A percentile compares a stretch with the other conserved stretches of the same genome.
Evolutionary conservation across 1,140 invertebrate species (phyloP).

Genomic region (Pissodes strobi): DNA sequence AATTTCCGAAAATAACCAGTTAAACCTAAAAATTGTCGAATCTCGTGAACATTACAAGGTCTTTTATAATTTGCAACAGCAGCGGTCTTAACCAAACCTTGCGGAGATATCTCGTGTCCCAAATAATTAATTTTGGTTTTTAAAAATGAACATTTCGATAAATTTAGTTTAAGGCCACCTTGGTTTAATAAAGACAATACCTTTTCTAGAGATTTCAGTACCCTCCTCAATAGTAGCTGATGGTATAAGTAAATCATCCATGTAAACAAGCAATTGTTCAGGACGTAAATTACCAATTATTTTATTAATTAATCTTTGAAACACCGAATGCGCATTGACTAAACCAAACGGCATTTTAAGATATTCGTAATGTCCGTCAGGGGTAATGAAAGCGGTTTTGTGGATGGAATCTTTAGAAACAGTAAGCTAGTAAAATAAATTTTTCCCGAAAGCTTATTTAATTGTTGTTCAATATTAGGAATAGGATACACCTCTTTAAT

Average conservation of each 20-base stretch:
- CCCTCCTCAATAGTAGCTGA: slow-evolving; percentile 34
- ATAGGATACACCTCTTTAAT: slow-evolving; percentile 47
- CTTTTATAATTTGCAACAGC: too few species aligned
- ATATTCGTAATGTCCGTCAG: slow-evolving; percentile 56
- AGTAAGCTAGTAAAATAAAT: slow-evolving; percentile 31
- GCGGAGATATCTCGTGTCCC: too few species aligned
- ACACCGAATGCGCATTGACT: slow-evolving; percentile 53
- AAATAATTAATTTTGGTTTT: too few species aligned
- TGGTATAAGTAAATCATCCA: slow-evolving; percentile 45
- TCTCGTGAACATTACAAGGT: too few species aligned
- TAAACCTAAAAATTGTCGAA: too few species aligned
- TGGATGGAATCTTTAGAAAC: slow-evolving; percentile 49
- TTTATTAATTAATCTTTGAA: slow-evolving; percentile 54
- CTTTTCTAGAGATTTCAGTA: too few species aligned
- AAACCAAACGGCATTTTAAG: slow-evolving; percentile 56
- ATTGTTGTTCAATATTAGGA: slow-evolving; percentile 44
- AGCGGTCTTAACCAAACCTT: too few species aligned
- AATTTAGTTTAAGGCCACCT: too few species aligned
- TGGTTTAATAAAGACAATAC: too few species aligned
- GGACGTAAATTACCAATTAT: slow-evolving; percentile 43
- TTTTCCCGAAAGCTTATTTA: slow-evolving; percentile 42
- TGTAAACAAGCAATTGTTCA: slow-evolving; percentile 28
- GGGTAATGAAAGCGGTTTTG: slow-evolving; percentile 44
- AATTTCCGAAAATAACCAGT: too few species aligned
- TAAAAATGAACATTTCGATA: too few species aligned